Base-by-base conservation (phyloP, 2,113 vertebrate species). In the Scartelaos histophorus region DNA sequence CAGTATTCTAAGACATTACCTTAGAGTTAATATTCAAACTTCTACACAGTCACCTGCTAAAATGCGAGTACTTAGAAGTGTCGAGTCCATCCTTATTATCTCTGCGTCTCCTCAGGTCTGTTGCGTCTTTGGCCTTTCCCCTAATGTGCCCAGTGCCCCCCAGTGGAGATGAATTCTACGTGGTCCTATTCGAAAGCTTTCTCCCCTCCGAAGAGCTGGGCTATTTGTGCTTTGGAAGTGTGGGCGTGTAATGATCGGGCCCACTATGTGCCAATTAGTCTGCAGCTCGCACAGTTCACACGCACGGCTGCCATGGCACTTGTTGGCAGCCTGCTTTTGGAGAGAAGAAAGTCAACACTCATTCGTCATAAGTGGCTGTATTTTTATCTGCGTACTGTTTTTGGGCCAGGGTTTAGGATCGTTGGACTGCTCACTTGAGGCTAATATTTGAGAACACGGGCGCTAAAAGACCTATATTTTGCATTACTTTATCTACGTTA, bases 161-260 rank as follows among this genome's bases (percentile, higher is more conserved):
- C 53, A 73, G 69, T 69, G 73, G 60, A 78, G 69, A 82, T 70
- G 67, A 69, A 83, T 70, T 69, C 73, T 19, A 35, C 75, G 54
- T 66, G 75, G 70, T 54, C 66, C 69, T 5, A 76, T 82, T 78
- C 66, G 74, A 73, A 73, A 45, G 67, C 75, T 72, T 85, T 76
- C 75, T 74, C 66, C 73, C 54, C 49, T 71, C 64, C 45, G n/a
- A 78, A 75, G 79, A 70, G 77, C 9, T 65, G 57, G 70, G 74
- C 84, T 90, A 82, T 89, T 84, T 84, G 67, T 87, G 76, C 68
- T 65, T 58, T 53, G 17, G 17, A 69, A 78, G 70, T 70, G 85
- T 81, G 81, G 83, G 81, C 25, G 80, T 81, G 75, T 88, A 85
- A 83, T 83, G 74, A 79, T 79, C 70, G 77, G 85, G 78, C 83